These are phyloP conservation scores for Vireo griseus DNA, from an alignment of 2,797 vertebrate genomes.

Conservation along the genomic window DNA sequence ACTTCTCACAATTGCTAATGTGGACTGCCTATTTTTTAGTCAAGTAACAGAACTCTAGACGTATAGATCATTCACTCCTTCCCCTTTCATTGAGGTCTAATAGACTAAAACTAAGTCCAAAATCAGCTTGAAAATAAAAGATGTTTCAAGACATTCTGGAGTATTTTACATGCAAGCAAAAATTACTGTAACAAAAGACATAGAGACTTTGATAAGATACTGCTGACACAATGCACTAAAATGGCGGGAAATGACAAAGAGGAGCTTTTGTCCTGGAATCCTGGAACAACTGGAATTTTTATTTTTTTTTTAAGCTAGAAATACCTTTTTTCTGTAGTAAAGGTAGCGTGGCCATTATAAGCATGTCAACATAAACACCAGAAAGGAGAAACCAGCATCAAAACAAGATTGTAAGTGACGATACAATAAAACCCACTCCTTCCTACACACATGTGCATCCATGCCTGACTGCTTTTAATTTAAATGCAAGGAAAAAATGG, in stretches of 20 bases:
- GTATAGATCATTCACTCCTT: not conserved
- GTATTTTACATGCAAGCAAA: not conserved
- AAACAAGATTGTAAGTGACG: not conserved
- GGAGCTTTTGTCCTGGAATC: too few relatives aligned
- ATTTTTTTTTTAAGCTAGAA: not conserved
- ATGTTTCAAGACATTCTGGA: not conserved
- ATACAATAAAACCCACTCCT: not conserved
- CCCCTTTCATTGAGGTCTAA: not conserved
- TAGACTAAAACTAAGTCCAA: not conserved
- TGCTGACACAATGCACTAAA: not conserved
- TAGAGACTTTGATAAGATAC: not conserved
- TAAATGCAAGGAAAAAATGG: not conserved
- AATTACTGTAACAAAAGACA: not conserved
- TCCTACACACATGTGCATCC: not conserved
- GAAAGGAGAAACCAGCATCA: not conserved
- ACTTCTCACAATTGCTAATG: not conserved
- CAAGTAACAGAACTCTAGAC: not conserved
- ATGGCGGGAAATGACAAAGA: not conserved
- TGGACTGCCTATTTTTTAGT: not conserved
- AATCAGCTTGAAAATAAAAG: not conserved
- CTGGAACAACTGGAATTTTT: not conserved
- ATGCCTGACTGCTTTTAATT: conserved; percentile 9
- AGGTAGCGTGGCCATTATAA: not conserved
- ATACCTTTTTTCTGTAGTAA: not conserved
- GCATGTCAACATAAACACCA: not conserved